Evolutionary conservation across 2,797 vertebrate genomes (phyloP).

Genomic region (Thamnophis elegans): DNA sequence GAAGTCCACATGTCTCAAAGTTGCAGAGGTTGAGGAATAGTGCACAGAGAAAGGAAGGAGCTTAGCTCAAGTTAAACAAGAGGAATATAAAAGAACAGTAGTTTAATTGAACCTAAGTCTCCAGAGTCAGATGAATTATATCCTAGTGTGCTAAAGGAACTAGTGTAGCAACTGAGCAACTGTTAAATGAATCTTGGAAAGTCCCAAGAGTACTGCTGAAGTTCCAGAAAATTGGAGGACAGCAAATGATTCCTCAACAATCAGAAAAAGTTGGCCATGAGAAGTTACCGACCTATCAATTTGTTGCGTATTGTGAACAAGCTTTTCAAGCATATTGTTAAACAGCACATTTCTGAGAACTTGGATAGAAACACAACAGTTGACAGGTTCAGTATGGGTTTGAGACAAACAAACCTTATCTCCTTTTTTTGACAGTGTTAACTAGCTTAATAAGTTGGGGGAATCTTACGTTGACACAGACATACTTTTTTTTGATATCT

Average conservation of each 20-base stretch:
- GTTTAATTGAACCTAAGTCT: not conserved
- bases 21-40: not conserved
- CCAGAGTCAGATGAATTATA: not conserved
- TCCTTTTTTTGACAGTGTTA: not conserved
- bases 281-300: not conserved
- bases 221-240: not conserved
- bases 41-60: not conserved
- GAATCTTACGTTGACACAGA: not conserved
- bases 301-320: not conserved
- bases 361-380: not conserved
- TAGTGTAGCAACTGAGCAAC: not conserved
- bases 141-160: not conserved
- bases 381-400: not conserved
- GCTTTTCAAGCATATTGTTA: not conserved
- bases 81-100: not conserved
- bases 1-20: not conserved
- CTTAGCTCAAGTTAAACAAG: not conserved
- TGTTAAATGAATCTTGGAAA: not conserved
- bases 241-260: not conserved
- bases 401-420: not conserved
- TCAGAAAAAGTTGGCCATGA: not conserved
- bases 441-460: not conserved
- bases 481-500: not conserved
- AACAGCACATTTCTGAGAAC: not conserved
- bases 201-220: not conserved